phyloP scores from a whole-genome alignment of 2,888 invertebrate genomes.

The Vandiemenella viatica region DNA sequence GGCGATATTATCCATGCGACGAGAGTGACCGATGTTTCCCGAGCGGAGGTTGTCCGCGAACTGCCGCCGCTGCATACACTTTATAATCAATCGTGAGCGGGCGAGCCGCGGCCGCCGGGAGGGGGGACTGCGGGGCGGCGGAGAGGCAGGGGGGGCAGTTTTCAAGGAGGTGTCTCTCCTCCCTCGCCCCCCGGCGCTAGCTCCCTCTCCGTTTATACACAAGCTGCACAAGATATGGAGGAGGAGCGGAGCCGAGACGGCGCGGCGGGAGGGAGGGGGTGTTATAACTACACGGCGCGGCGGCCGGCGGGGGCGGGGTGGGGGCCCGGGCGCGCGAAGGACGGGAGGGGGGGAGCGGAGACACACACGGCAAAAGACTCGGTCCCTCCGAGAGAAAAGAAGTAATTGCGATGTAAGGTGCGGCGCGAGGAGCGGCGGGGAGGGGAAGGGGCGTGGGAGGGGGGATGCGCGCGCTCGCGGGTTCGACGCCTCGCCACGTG shows the following conservation, averaged over 20 bases:
- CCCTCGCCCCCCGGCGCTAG: neutral
- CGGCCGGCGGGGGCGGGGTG: neutral
- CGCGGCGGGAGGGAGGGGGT: slow-evolving; percentile 4
- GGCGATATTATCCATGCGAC: neutral
- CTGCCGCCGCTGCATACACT: slow-evolving; percentile 16
- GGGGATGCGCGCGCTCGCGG: too few species aligned
- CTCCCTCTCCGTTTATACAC: neutral
- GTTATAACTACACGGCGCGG: slow-evolving; percentile 12
- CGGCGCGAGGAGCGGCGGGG: too few species aligned
- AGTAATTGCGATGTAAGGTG: too few species aligned
- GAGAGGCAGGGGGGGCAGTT: slow-evolving; percentile 9
- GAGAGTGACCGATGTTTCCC: slow-evolving; percentile 7
- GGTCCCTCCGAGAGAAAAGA: too few species aligned
- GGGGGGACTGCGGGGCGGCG: slow-evolving; percentile 4
- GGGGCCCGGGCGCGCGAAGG: too few species aligned
- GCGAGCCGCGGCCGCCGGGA: slow-evolving; percentile 3
- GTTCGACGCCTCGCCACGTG: too few species aligned
- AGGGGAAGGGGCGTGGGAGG: too few species aligned
- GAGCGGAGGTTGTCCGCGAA: slow-evolving; percentile 12
- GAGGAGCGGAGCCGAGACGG: neutral
- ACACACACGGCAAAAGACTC: too few species aligned
- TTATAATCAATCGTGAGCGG: slow-evolving; percentile 17
- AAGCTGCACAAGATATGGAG: neutral
- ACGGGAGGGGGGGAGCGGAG: too few species aligned
- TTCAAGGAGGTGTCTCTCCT: slow-evolving; percentile 9